Percentiles rank a stretch among this genome's conserved stretches.
phyloP scores from a whole-genome alignment of 2,113 vertebrate species.

The Etheostoma spectabile region DNA sequence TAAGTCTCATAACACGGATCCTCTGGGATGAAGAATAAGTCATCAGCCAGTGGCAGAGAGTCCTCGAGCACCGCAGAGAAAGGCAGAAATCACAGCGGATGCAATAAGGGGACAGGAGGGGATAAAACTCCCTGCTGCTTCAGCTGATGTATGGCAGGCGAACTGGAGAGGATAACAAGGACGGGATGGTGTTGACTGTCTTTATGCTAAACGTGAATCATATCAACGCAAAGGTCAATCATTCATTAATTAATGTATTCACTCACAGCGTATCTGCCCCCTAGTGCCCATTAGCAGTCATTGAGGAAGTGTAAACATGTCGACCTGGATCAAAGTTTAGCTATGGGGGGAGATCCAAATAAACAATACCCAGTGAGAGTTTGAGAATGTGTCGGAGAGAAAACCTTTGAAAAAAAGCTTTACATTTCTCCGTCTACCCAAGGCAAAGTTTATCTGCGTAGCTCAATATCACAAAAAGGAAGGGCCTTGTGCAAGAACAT shows the following conservation, averaged over 20 bases:
- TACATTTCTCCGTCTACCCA: background rate
- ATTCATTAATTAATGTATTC: background rate
- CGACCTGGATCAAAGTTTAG: background rate
- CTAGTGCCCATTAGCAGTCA: background rate
- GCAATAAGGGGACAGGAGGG: conserved; percentile 62
- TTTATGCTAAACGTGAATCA: background rate
- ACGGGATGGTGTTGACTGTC: background rate
- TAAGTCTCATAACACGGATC: conserved; percentile 76
- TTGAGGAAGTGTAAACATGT: background rate
- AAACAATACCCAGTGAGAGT: conserved; percentile 24
- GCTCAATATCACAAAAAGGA: background rate
- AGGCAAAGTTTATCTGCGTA: background rate
- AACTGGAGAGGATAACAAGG: background rate
- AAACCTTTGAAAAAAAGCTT: background rate
- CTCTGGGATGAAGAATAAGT: conserved; percentile 73
- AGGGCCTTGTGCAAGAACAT: background rate
- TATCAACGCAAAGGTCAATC: background rate
- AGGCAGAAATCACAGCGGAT: conserved; percentile 60
- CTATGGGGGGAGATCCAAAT: background rate
- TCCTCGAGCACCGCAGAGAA: conserved; percentile 22
- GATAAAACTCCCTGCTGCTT: conserved; percentile 36
- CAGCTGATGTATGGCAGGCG: conserved; percentile 3
- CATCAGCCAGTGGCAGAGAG: conserved; percentile 54
- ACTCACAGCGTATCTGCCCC: background rate
- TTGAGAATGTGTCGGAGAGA: background rate